Base-by-base conservation (phyloP, 1,140 invertebrate species). In the Pantala flavescens region DNA sequence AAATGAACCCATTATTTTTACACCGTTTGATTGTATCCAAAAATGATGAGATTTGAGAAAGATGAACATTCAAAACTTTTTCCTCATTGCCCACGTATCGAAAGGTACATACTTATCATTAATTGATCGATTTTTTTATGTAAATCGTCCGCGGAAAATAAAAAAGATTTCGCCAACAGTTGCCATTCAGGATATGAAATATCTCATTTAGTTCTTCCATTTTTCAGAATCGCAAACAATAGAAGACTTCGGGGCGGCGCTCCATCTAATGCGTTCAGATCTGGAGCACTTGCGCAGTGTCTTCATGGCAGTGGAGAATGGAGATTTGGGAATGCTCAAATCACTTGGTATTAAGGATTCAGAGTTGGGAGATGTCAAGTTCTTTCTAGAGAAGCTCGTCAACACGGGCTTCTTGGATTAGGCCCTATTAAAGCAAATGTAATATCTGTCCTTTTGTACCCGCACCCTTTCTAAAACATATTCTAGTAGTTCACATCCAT, bases 361-460 rank as follows among this genome's bases (percentile, higher is more conserved):
- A 0, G 96, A 98, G 82, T 86, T 97, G 36, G 94, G 95, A n/a
- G 96, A 98, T 81, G 95, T 98, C 24, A 96, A 97, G 81, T 98
- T 98, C 86, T 98, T 98, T 86, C 87, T 97, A 76, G 95, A 98
- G 84, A 97, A 97, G 84, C 88, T 98, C 77, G 93, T 97, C 70
- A 96, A 96, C 83, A 98, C 96, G 76, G 96, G 96, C 76, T 98
- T 98, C 85, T 90, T 98, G 80, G 95, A 97, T 86, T 97, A 91
- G n/a, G 49, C 49, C 16, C 14, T 21, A 63, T 16, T 21, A 16
- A 16, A 63, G n/a, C 49, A 36, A 36, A 36, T 36, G 28, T 36
- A 36, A 36, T 36, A 2, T 36, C 49, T 19, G n/a, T 21, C 49
- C 49, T 63, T 63, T 63, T 21, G 12, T 21, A 16, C 49, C 49